A percentile compares a stretch with the other conserved stretches of the same genome.
Evolutionary conservation across 2,888 invertebrate genomes (phyloP).

Genomic region (Chymomyza procnemis): DNA sequence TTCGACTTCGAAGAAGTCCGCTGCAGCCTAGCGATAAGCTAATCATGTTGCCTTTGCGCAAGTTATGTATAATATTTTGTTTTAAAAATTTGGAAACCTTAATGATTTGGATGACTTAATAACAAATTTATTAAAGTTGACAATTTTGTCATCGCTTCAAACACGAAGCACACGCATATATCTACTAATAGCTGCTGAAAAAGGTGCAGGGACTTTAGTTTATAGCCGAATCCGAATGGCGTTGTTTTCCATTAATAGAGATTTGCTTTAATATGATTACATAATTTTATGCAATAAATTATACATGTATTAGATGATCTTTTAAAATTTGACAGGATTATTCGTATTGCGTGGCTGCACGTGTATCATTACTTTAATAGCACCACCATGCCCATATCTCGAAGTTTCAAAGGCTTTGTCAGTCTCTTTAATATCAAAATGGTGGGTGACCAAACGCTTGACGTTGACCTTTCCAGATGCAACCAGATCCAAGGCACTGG

Average conservation of each 20-base stretch:
- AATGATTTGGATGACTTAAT: too few species aligned
- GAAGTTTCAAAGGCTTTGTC: conserved; percentile 90
- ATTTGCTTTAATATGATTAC: too few species aligned
- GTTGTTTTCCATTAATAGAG: too few species aligned
- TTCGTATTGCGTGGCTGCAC: conserved; percentile 81
- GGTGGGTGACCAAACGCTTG: conserved; percentile 90
- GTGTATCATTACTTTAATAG: conserved; percentile 94
- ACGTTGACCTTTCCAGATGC: conserved; percentile 88
- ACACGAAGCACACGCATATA: too few species aligned
- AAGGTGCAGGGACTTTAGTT: too few species aligned
- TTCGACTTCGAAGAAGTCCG: neutral
- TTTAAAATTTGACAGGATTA: conserved; percentile 75
- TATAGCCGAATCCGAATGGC: too few species aligned
- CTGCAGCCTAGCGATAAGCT: neutral
- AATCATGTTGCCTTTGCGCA: neutral
- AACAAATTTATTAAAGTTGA: too few species aligned
- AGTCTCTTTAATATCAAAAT: conserved; percentile 87
- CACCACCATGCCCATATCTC: conserved; percentile 84
- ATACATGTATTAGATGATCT: neutral
- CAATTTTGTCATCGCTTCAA: too few species aligned
- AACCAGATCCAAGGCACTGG: conserved; percentile 87
- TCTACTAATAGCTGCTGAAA: too few species aligned
- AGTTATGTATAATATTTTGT: neutral
- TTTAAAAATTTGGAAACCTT: too few species aligned
- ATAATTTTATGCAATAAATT: too few species aligned